A percentile compares a stretch with the other conserved stretches of the same genome.
phyloP scores from a whole-genome alignment of 2,797 vertebrate species.

The Dallia pectoralis region DNA sequence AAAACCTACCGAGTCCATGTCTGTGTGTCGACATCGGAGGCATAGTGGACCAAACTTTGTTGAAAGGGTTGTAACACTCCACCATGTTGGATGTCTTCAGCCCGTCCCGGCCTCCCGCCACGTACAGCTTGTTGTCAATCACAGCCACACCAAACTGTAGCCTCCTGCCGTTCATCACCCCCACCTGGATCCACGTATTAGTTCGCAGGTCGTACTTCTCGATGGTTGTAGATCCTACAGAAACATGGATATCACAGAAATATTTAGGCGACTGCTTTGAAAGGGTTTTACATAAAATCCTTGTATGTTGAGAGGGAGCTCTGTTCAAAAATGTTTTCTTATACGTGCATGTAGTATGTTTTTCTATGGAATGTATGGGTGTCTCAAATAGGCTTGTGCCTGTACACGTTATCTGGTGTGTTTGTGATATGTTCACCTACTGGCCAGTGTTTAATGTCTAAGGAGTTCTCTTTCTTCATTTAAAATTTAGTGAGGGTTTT shows the following conservation, averaged over 20 bases:
- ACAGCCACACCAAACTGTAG: slow-evolving; percentile 96
- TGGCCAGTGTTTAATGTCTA: too few species aligned
- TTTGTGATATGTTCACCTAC: too few species aligned
- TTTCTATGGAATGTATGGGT: too few species aligned
- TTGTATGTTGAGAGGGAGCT: too few species aligned
- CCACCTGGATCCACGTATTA: slow-evolving; percentile 91
- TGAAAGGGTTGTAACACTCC: slow-evolving; percentile 91
- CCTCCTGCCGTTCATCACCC: slow-evolving; percentile 89
- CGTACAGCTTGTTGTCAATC: slow-evolving; percentile 94
- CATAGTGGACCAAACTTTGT: slow-evolving; percentile 94
- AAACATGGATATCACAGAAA: background rate
- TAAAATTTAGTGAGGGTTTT: too few species aligned
- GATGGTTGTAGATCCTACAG: slow-evolving; percentile 89
- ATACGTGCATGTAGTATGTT: too few species aligned
- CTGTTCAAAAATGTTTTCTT: too few species aligned
- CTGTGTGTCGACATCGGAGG: slow-evolving; percentile 98
- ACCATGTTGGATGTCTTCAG: slow-evolving; percentile 96
- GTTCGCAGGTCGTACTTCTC: slow-evolving; percentile 96
- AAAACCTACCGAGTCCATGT: slow-evolving; percentile 88
- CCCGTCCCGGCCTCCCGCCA: slow-evolving; percentile 94
- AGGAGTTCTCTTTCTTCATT: too few species aligned
- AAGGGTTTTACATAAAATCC: too few species aligned
- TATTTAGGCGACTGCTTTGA: too few species aligned
- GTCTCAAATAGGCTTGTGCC: too few species aligned
- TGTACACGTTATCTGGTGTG: too few species aligned